Percentiles rank a stretch among this genome's conserved stretches.
Conservation (phyloP, 2,888 invertebrate species). For the Eupithecia pulchellata region DNA sequence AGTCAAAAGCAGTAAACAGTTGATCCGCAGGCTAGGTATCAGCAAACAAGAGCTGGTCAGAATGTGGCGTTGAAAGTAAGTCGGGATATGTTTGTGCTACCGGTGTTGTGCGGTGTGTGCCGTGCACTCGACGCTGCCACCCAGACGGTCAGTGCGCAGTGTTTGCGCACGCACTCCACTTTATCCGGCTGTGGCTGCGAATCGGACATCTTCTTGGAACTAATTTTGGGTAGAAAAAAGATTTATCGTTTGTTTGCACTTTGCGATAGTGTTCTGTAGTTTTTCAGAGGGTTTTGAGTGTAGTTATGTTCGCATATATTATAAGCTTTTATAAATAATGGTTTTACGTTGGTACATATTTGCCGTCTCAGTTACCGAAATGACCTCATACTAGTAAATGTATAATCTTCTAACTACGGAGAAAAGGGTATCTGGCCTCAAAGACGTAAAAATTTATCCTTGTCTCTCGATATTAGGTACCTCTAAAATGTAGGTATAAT, state of each 20-base stretch:
- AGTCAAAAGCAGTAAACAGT: constrained; percentile 34
- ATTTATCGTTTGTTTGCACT: constrained; percentile 21
- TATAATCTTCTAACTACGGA: no score
- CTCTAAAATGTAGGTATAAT: no score
- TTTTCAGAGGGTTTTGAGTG: constrained; percentile 7
- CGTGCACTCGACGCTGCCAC: constrained; percentile 75
- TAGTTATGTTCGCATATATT: no score
- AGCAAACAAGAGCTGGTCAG: constrained; percentile 55
- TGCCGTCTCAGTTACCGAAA: no score
- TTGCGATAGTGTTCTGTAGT: background rate
- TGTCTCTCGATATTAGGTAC: no score
- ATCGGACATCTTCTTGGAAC: constrained; percentile 47
- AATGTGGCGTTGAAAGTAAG: constrained; percentile 70
- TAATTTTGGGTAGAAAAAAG: constrained; percentile 19
- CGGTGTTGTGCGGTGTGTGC: constrained; percentile 79
- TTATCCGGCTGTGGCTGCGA: constrained; percentile 57
- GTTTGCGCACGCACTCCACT: constrained; percentile 55
- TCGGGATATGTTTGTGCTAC: constrained; percentile 79
- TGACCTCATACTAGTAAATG: no score
- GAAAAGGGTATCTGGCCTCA: no score
- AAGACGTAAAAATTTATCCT: no score
- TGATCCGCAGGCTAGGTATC: constrained; percentile 36
- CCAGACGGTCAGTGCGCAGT: constrained; percentile 59
- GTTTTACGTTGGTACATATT: no score
- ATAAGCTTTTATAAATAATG: no score